Evolutionary conservation across 2,888 invertebrate genomes (phyloP).

Genomic region (Diadegma fenestrale): DNA sequence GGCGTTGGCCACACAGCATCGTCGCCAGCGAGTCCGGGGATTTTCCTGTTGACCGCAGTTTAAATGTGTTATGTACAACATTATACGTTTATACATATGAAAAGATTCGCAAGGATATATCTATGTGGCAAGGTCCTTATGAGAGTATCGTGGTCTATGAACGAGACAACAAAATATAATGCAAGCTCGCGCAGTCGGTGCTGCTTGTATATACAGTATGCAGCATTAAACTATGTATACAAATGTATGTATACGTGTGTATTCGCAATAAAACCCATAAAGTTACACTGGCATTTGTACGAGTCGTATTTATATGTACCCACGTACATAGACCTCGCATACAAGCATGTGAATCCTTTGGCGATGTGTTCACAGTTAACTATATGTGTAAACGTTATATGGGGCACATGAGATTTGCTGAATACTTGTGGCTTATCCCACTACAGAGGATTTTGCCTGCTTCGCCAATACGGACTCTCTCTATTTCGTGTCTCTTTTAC

Average conservation of each 20-base stretch:
- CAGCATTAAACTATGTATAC: slow-evolving; percentile 7
- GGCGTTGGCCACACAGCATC: slow-evolving; percentile 66
- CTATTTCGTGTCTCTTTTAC: slow-evolving; percentile 37
- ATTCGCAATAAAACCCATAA: slow-evolving; percentile 38
- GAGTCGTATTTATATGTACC: neutral
- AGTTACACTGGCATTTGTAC: slow-evolving; percentile 25
- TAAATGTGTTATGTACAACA: slow-evolving; percentile 67
- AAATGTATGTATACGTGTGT: slow-evolving; percentile 12
- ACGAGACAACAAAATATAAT: slow-evolving; percentile 56
- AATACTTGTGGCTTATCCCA: slow-evolving; percentile 66
- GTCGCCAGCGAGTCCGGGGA: slow-evolving; percentile 63
- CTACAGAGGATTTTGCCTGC: slow-evolving; percentile 59
- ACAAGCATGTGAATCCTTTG: slow-evolving; percentile 28
- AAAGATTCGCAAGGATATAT: neutral
- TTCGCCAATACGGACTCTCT: slow-evolving; percentile 56
- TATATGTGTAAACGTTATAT: slow-evolving; percentile 53
- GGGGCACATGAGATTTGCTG: slow-evolving; percentile 63
- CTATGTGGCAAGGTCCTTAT: neutral
- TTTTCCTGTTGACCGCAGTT: slow-evolving; percentile 66
- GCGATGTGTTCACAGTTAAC: slow-evolving; percentile 8
- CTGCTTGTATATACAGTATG: slow-evolving; percentile 17
- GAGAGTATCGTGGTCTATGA: slow-evolving; percentile 36
- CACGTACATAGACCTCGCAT: neutral
- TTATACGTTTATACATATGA: slow-evolving; percentile 25
- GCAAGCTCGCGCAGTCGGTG: slow-evolving; percentile 22